These are phyloP conservation scores for Gymnocheta viridis DNA, from an alignment of 2,888 invertebrate genomes.

Conservation along the genomic window DNA sequence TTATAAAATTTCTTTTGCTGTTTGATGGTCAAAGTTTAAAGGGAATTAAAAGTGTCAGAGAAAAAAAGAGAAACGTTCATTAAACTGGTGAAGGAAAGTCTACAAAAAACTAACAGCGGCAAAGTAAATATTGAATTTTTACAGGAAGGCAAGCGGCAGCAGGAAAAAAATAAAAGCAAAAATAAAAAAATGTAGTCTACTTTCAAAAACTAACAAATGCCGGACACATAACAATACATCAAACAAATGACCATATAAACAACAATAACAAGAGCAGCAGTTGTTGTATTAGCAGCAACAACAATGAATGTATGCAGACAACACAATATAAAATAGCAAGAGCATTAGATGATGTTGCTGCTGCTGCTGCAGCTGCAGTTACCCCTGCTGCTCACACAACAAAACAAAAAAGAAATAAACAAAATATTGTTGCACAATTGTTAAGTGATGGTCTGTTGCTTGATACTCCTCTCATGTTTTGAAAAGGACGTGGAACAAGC, in stretches of 20 bases:
- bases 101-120: conserved; percentile 9
- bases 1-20: conserved; percentile 37
- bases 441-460: conserved; percentile 29
- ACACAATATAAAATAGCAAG: conserved; percentile 35
- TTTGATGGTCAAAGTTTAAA: conserved; percentile 39
- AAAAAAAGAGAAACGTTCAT: conserved; percentile 44
- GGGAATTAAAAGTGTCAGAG: conserved; percentile 57
- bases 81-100: conserved; percentile 22
- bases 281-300: conserved; percentile 27
- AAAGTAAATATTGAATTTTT: conserved; percentile 44
- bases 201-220: conserved; percentile 53
- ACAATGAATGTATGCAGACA: conserved; percentile 29
- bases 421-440: conserved; percentile 45
- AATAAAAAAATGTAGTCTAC: background rate
- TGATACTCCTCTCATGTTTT: background rate
- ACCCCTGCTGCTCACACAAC: background rate
- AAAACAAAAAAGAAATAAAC: background rate
- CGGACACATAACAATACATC: conserved; percentile 57
- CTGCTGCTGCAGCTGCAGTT: background rate
- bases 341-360: conserved; percentile 48
- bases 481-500: conserved; percentile 16
- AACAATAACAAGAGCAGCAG: conserved; percentile 50
- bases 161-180: background rate
- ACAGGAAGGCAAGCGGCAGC: conserved; percentile 3
- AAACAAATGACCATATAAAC: conserved; percentile 67